Conservation (phyloP, 2,113 vertebrate species). For the Bubo bubo region DNA sequence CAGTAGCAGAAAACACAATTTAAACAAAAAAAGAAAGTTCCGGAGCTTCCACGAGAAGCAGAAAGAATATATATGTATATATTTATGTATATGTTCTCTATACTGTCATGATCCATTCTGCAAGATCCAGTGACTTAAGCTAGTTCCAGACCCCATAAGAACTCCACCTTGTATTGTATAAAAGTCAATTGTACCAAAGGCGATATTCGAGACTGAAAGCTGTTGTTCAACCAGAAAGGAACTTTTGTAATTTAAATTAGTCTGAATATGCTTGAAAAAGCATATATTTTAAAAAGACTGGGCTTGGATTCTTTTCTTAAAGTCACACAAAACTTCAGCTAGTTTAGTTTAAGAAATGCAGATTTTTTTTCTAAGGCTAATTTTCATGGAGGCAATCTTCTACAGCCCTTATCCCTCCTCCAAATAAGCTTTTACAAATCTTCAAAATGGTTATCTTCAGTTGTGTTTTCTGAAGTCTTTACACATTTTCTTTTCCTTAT, state of each 20-base stretch:
- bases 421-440: background rate
- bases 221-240: slow-evolving; percentile 8
- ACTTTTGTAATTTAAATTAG: slow-evolving; percentile 34
- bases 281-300: background rate
- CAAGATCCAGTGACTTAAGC: background rate
- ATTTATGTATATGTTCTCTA: background rate
- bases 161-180: background rate
- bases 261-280: background rate
- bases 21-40: background rate
- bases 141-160: background rate
- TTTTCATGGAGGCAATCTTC: background rate
- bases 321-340: background rate
- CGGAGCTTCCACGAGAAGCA: background rate
- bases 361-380: background rate
- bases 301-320: background rate
- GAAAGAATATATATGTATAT: background rate
- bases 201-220: background rate
- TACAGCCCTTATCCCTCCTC: background rate
- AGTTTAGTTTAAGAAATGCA: background rate
- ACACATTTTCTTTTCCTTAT: background rate
- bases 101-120: background rate
- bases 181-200: background rate
- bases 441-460: background rate
- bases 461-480: background rate
- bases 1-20: background rate